These are phyloP conservation scores for Muscicapa comitata DNA, from an alignment of 2,797 vertebrate genomes.

Conservation along the genomic window DNA sequence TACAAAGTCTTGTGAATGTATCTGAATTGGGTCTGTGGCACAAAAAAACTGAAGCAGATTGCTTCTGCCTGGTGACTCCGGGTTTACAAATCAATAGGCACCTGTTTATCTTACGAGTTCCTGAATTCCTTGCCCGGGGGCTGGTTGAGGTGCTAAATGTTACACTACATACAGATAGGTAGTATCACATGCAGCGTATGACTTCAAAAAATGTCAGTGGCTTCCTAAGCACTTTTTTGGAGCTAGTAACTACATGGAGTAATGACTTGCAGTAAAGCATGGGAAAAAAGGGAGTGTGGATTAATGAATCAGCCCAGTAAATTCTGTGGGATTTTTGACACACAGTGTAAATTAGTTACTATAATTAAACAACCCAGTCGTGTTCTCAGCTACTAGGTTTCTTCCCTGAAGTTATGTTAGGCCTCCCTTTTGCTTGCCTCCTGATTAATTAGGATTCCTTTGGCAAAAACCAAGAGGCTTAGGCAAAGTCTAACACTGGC, in stretches of 20 bases:
- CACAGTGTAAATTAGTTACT: neutral
- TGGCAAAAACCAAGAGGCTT: neutral
- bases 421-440: neutral
- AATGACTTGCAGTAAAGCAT: neutral
- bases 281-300: neutral
- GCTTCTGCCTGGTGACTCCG: neutral
- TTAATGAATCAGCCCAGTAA: neutral
- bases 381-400: neutral
- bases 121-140: neutral
- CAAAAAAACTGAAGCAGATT: neutral
- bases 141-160: neutral
- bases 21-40: neutral
- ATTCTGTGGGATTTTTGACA: neutral
- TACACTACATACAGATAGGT: neutral
- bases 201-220: neutral
- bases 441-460: neutral
- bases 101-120: rapidly evolving
- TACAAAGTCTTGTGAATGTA: rapidly evolving
- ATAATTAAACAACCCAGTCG: neutral
- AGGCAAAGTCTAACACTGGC: neutral
- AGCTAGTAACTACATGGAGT: neutral
- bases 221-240: neutral
- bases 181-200: neutral
- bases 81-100: neutral
- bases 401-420: neutral